Evolutionary conservation across 2,797 vertebrate genomes (phyloP), one percentile per base, ranked within the genome.

Genomic region (Paratrypauchen microcephalus): DNA sequence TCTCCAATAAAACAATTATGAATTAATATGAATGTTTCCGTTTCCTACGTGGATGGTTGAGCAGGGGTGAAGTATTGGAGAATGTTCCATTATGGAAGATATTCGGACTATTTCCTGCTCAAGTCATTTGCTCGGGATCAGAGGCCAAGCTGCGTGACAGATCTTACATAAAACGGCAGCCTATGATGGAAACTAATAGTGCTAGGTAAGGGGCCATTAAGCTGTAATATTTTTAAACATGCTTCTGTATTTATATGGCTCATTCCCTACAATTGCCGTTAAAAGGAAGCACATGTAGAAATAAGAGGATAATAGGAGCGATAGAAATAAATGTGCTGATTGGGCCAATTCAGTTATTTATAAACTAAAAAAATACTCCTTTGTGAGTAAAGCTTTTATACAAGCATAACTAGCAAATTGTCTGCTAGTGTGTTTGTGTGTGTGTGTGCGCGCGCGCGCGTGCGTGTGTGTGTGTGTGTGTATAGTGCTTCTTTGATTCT

Each of bases 21-120:
- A 45, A 45, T 16, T 45, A 45, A 15, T 15, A 45, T 45, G 41
- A 16, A 16, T n/a, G 18, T 58, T 75, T n/a, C n/a, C n/a, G n/a
- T n/a, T 79, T 73, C 2, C 23, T 63, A 47, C 47, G 19, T 39
- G 69, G 65, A 60, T 1, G 8, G 54, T 75, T 36, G 63, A 52
- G 13, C 26, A 39, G 56, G 19, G 23, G 11, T 64, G 72, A 63
- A 65, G 78, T 69, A 12, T 18, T 24, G 68, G 72, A 59, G 72
- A 30, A 11, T 65, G 70, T 52, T 32, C 61, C 15, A 7, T n/a
- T 4, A 41, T 69, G 66, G 64, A 80, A 78, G 68, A 68, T 16
- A 24, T 13, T 28, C 67, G 78, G 64, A 70, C 61, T 70, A 6
- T 73, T 87, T 88, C 73, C 73, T 26, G 48, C 8, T 72, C 76